These are phyloP conservation scores for Neelides folsomi DNA, from an alignment of 2,888 invertebrate species.

Conservation along the genomic window DNA sequence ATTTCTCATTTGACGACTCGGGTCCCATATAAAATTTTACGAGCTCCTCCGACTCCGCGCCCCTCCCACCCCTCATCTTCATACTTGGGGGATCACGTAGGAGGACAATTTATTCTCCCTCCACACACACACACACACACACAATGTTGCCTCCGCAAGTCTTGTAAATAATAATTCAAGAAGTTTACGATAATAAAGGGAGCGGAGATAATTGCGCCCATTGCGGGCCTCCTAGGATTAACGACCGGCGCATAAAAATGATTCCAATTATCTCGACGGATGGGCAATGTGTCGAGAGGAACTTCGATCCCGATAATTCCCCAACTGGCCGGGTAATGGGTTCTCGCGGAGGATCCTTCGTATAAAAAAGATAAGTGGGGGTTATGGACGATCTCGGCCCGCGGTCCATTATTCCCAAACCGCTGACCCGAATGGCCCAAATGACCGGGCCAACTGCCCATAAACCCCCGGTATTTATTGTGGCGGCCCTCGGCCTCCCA, in stretches of 20 bases:
- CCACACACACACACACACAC: not conserved
- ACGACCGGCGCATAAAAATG: slow-evolving; percentile 34
- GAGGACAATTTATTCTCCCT: not conserved
- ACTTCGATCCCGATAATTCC: no score
- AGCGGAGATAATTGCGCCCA: not conserved
- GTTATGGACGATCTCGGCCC: no score
- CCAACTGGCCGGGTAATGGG: no score
- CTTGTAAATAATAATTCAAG: not conserved
- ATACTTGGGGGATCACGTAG: not conserved
- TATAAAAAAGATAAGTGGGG: not conserved
- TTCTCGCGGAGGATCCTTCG: no score
- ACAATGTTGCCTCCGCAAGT: not conserved
- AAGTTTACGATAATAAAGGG: slow-evolving; percentile 1
- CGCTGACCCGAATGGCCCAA: no score
- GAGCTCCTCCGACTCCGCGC: not conserved
- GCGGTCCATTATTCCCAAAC: no score
- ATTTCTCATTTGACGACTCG: not conserved
- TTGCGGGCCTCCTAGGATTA: slow-evolving; percentile 14
- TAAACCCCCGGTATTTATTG: no score
- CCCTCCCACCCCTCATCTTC: not conserved
- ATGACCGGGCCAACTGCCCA: no score
- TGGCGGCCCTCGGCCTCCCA: no score
- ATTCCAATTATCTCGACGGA: slow-evolving; percentile 30
- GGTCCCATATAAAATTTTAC: slow-evolving; percentile 7
- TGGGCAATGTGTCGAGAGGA: not conserved